Base-by-base conservation (phyloP, 2,797 vertebrate genomes). In the Rhinichthys osculus region DNA sequence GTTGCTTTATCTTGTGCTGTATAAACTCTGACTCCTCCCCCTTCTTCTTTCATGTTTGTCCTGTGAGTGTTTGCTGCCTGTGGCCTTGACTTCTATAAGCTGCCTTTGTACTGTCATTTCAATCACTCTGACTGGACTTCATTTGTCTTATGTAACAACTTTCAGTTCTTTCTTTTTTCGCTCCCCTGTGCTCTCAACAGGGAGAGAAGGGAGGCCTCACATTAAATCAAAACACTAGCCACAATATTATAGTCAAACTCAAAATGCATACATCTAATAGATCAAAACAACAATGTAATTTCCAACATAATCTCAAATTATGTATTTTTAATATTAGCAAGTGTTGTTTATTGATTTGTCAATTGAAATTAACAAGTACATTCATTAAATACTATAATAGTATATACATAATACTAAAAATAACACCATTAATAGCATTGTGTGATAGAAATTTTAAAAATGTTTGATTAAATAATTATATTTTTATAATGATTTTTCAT, bases 21-120 rank as follows among this genome's bases (percentile, higher is more conserved):
- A 62, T 33, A 78, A 69, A 35, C 21, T 62, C 42, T 57, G 5
- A 62, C 27, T 16, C 85, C 52, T 85, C 33, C 85, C 66, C 74
- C 10, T 85, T 76, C 70, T 52, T 76, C 27, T 70, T 35, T 81
- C 17, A 59, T 44, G 64, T 74, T 52, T 62, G 21, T 38, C 7
- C 70, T 87, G 83, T 38, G 76, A 85, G 85, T 42, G 81, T 89
- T 91, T 87, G 82, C 85, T 59, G 84, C 74, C 84, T 70, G 87
- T 85, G 89, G 92, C 88, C 88, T 89, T 91, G 89, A 89, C 89
- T 81, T 87, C 91, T 93, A 11, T 93, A 91, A 94, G 90, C 87
- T 91, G 89, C 86, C 88, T 88, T 85, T 89, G 86, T 88, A 85
- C 90, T 78, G 77, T 84, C 81, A 84, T 87, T 79, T 81, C 21